phyloP scores from a whole-genome alignment of 2,797 vertebrate genomes.

The Numenius phaeopus region DNA sequence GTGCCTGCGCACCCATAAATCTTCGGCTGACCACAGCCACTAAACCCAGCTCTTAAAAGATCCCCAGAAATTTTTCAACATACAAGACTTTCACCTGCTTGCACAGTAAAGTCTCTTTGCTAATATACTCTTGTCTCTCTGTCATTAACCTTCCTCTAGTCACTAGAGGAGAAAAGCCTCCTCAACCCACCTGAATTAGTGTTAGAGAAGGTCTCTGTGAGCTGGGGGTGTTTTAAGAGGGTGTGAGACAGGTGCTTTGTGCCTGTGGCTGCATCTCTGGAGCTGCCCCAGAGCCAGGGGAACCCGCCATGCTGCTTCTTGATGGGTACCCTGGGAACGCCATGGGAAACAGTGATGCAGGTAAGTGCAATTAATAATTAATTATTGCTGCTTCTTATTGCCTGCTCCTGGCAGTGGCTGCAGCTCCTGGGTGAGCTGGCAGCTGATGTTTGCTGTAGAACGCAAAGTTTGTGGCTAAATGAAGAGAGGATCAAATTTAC shows the following conservation, averaged over 20 bases:
- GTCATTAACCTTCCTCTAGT: background rate
- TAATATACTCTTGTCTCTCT: background rate
- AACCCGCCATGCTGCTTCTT: accelerated
- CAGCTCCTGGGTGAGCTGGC: background rate
- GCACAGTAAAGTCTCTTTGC: background rate
- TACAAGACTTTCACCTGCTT: background rate
- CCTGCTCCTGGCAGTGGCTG: background rate
- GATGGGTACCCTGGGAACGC: accelerated
- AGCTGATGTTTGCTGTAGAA: background rate
- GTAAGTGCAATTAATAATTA: background rate
- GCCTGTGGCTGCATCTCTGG: background rate
- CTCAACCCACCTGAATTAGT: background rate
- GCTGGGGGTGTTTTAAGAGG: background rate
- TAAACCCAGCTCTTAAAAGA: background rate
- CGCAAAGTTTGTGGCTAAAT: background rate
- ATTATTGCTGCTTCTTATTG: background rate
- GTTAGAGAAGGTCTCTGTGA: background rate
- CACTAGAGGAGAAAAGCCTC: background rate
- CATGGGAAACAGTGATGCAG: accelerated
- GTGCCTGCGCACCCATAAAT: background rate
- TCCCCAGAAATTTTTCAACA: background rate
- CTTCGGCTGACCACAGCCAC: accelerated
- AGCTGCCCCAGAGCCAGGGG: accelerated
- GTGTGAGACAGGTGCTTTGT: accelerated
- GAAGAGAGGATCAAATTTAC: background rate